Percentiles rank a stretch among this genome's conserved stretches.
Conservation (phyloP, 30 jellyfish, hydroid and myxozoan genomes). For the Aurelia aurita complex sp. Pacific region DNA sequence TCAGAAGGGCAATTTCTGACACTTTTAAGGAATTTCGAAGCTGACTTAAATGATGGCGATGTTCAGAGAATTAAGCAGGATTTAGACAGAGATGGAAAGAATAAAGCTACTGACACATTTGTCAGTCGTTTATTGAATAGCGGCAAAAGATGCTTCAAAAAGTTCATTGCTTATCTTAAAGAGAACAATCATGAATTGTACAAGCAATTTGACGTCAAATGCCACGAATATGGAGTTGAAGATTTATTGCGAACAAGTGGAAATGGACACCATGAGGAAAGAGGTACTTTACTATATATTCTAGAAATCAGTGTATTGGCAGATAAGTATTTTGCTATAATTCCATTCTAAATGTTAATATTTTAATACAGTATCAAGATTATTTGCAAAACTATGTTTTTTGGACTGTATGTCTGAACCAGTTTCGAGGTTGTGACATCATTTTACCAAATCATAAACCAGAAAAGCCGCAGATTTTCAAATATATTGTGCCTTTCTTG, state of each 20-base stretch:
- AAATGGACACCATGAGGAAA: neutral
- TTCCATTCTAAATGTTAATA: too few relatives aligned
- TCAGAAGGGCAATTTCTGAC: slow-evolving; percentile 12
- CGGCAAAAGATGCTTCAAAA: neutral
- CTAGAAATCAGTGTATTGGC: too few relatives aligned
- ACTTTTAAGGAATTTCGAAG: slow-evolving; percentile 14
- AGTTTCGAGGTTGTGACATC: too few relatives aligned
- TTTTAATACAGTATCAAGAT: too few relatives aligned
- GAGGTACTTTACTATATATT: too few relatives aligned
- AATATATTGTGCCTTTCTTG: too few relatives aligned
- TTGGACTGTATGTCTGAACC: too few relatives aligned
- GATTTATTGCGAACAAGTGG: slow-evolving; percentile 14
- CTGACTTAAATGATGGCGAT: neutral
- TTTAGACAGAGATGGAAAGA: neutral
- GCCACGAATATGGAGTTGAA: slow-evolving; percentile 11
- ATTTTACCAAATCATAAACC: too few relatives aligned
- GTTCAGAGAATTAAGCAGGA: slow-evolving; percentile 8
- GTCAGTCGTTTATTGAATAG: slow-evolving; percentile 7
- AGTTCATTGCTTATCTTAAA: neutral
- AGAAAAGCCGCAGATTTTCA: too few relatives aligned
- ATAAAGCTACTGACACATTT: slow-evolving; percentile 15
- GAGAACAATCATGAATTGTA: neutral
- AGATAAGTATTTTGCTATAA: too few relatives aligned
- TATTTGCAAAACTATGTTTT: too few relatives aligned
- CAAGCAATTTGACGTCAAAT: neutral